A percentile compares a stretch with the other conserved stretches of the same genome.
Evolutionary conservation across 2,113 vertebrate species (phyloP).

Genomic region (Erythrocercus mccallii): DNA sequence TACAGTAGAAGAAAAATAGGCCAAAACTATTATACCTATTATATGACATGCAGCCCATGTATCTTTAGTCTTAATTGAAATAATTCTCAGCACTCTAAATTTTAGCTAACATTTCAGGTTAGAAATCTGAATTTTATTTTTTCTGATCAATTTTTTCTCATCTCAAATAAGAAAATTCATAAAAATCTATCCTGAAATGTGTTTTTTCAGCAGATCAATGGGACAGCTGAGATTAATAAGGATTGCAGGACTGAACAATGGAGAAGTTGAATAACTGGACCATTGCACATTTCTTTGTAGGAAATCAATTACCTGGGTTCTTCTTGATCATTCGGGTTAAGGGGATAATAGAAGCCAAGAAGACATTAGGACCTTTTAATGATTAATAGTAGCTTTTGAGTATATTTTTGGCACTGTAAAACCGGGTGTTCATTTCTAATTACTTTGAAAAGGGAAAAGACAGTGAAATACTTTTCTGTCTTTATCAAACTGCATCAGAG

Average conservation of each 20-base stretch:
- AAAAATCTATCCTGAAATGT: not conserved
- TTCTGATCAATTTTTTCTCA: not conserved
- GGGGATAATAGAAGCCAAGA: conserved; percentile 9
- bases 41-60: not conserved
- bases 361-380: conserved; percentile 9
- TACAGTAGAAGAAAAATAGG: not conserved
- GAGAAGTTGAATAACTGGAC: conserved; percentile 17
- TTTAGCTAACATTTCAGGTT: not conserved
- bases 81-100: not conserved
- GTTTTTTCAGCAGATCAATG: conserved; percentile 7
- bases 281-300: not conserved
- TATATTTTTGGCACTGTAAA: conserved; percentile 21
- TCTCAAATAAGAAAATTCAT: not conserved
- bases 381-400: conserved; percentile 22
- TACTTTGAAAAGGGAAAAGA: not conserved
- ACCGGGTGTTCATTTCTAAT: conserved; percentile 6
- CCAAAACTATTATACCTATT: not conserved
- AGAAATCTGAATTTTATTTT: not conserved
- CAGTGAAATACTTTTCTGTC: conserved; percentile 2
- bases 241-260: not conserved
- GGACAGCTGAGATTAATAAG: not conserved
- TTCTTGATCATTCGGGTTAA: conserved; percentile 40
- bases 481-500: not conserved
- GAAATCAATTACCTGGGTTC: conserved; percentile 35
- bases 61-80: not conserved